Conservation (phyloP, 2,888 invertebrate genomes). For the Melieria omissa region DNA sequence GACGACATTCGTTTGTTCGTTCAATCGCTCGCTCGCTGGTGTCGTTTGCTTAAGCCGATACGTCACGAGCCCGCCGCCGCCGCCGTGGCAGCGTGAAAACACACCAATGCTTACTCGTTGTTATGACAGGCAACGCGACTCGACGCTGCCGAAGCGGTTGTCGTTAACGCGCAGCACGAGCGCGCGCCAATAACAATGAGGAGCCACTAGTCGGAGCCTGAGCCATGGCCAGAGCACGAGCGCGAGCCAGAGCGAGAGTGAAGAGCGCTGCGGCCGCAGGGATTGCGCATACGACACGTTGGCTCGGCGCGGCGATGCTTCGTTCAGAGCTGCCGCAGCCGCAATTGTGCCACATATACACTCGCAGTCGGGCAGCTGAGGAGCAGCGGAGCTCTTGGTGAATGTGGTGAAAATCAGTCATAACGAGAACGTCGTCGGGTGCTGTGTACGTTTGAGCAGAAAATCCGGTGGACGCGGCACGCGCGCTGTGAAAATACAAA, state of each 20-base stretch:
- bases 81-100: too few relatives aligned
- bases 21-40: background rate
- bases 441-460: slow-evolving; percentile 60
- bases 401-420: slow-evolving; percentile 66
- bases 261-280: background rate
- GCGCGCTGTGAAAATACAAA: slow-evolving; percentile 38
- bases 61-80: too few relatives aligned
- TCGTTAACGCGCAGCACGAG: too few relatives aligned
- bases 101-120: too few relatives aligned
- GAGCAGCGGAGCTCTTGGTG: slow-evolving; percentile 1
- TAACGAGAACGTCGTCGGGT: slow-evolving; percentile 68
- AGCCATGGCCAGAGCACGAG: background rate
- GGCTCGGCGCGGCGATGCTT: slow-evolving; percentile 17
- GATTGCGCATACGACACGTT: background rate
- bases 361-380: background rate
- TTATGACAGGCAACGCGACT: too few relatives aligned
- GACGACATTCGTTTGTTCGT: background rate
- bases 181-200: too few relatives aligned
- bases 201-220: background rate
- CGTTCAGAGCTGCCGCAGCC: background rate
- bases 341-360: background rate
- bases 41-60: too few relatives aligned
- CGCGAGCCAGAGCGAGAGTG: background rate
- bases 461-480: slow-evolving; percentile 28
- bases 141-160: too few relatives aligned